A percentile compares a stretch with the other conserved stretches of the same genome.
Evolutionary conservation across 2,797 vertebrate species (phyloP).

Genomic region (Podargus strigoides): DNA sequence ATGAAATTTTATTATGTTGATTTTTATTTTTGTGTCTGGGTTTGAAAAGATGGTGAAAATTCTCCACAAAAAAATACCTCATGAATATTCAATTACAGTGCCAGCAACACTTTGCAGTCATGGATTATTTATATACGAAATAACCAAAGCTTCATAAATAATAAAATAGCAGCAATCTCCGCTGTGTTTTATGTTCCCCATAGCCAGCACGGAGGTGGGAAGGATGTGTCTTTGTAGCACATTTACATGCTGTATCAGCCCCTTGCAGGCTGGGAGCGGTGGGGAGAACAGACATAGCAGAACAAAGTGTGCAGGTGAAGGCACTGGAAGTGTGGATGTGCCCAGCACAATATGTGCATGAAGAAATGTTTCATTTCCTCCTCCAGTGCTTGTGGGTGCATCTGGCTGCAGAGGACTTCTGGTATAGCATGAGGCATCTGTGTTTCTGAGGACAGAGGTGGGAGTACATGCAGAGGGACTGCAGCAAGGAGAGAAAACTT

Average conservation of each 20-base stretch:
- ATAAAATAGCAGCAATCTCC: constrained; percentile 58
- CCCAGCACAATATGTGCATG: background rate
- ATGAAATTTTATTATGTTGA: constrained; percentile 28
- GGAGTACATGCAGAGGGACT: background rate
- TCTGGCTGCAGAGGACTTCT: background rate
- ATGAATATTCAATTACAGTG: constrained; percentile 73
- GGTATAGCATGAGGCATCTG: background rate
- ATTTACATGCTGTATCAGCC: background rate
- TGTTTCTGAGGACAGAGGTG: background rate
- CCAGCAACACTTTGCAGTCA: constrained; percentile 67
- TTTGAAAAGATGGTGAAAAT: constrained; percentile 19
- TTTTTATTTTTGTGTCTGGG: constrained; percentile 48
- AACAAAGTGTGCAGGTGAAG: background rate
- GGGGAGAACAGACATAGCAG: background rate
- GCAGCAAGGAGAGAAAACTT: background rate
- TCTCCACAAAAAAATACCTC: constrained; percentile 45
- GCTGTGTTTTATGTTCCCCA: constrained; percentile 8
- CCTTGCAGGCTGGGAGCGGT: background rate
- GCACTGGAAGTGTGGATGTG: background rate
- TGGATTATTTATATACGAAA: constrained; percentile 78
- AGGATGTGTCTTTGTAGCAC: background rate
- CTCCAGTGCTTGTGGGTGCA: background rate
- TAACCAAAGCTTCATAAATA: constrained; percentile 77
- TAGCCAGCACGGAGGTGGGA: background rate
- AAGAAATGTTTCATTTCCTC: background rate